Percentiles rank a stretch among this genome's conserved stretches.
Conservation (phyloP, 2,888 invertebrate genomes). For the Acleris emargana region DNA sequence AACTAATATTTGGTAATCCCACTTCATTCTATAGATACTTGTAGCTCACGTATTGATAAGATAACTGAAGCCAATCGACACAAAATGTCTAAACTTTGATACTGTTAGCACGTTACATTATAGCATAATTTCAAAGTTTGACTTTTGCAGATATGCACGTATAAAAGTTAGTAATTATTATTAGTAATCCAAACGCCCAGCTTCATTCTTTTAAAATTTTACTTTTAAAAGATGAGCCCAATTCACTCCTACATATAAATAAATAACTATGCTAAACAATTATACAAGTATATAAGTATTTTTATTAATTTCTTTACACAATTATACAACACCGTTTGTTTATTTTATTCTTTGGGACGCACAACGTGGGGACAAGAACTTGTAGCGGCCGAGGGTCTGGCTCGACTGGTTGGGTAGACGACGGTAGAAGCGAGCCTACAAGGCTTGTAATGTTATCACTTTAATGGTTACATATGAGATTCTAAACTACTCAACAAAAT, state of each 20-base stretch:
- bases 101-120: conserved; percentile 47
- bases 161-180: conserved; percentile 59
- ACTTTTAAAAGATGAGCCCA: conserved; percentile 78
- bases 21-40: conserved; percentile 36
- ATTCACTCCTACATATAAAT: conserved; percentile 67
- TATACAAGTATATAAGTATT: conserved; percentile 80
- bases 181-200: conserved; percentile 62
- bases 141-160: conserved; percentile 68
- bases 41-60: conserved; percentile 23
- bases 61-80: conserved; percentile 42
- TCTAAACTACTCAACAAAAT: conserved; percentile 31
- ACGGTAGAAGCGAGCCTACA: conserved; percentile 49
- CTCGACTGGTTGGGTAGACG: conserved; percentile 29
- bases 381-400: conserved; percentile 44
- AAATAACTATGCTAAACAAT: conserved; percentile 80
- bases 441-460: conserved; percentile 41
- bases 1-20: conserved; percentile 57
- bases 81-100: conserved; percentile 78
- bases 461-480: conserved; percentile 40
- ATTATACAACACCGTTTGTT: conserved; percentile 79
- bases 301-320: conserved; percentile 77
- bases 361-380: conserved; percentile 72
- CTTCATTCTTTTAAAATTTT: conserved; percentile 75
- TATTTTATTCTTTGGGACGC: conserved; percentile 80
- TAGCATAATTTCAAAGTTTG: conserved; percentile 68